phyloP scores from a whole-genome alignment of 2,888 invertebrate genomes.

The Brenthis ino region DNA sequence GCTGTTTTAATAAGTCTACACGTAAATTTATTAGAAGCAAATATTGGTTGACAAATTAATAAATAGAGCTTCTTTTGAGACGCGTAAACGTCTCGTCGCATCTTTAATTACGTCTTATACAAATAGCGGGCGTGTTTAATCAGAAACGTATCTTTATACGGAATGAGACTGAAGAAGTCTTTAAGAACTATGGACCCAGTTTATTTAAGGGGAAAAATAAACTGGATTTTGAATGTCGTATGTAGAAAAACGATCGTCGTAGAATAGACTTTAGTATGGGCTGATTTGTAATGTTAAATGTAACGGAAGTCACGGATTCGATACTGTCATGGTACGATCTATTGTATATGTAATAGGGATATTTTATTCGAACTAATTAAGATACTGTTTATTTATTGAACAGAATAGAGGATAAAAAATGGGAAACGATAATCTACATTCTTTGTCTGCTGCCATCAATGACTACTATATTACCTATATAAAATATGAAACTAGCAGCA shows the following conservation, averaged over 20 bases:
- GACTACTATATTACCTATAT: too few species aligned
- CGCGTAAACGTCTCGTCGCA: slow-evolving; percentile 59
- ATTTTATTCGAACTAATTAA: too few species aligned
- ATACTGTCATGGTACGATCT: too few species aligned
- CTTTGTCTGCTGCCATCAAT: too few species aligned
- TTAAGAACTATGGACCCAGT: slow-evolving; percentile 69
- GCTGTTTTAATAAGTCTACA: slow-evolving; percentile 50
- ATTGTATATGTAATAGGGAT: too few species aligned
- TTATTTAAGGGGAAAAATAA: slow-evolving; percentile 49
- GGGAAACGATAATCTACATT: too few species aligned
- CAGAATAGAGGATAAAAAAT: too few species aligned
- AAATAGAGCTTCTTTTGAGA: slow-evolving; percentile 77
- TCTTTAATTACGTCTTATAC: slow-evolving; percentile 73
- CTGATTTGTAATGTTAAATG: too few species aligned
- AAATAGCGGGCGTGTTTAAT: slow-evolving; percentile 72
- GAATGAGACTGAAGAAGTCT: slow-evolving; percentile 76
- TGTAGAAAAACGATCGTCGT: neutral
- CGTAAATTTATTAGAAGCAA: slow-evolving; percentile 73
- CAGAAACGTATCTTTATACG: slow-evolving; percentile 74
- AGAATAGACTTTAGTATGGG: too few species aligned
- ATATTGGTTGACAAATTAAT: slow-evolving; percentile 77
- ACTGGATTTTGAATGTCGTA: slow-evolving; percentile 4
- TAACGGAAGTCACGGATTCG: too few species aligned
- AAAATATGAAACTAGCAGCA: too few species aligned
- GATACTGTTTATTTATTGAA: too few species aligned